Conservation (phyloP, 2,888 invertebrate species). For the Magallana nippona region DNA sequence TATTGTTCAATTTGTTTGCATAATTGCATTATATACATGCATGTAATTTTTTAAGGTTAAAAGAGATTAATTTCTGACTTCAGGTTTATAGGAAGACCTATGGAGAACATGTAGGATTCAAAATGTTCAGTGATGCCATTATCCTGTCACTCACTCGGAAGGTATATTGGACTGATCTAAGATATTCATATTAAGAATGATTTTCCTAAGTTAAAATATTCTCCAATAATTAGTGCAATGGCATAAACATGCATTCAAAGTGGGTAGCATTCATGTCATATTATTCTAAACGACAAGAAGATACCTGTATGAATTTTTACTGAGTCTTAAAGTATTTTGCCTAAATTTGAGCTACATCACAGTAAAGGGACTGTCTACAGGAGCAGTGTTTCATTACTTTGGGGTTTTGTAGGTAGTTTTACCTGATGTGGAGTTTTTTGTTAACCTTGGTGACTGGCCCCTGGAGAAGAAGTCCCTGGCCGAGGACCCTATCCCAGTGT, state of each 20-base stretch:
- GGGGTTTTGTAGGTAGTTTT: conserved; percentile 81
- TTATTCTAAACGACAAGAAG: too few relatives aligned
- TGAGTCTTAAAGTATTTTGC: too few relatives aligned
- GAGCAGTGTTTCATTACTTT: not conserved
- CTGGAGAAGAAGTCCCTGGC: conserved; percentile 80
- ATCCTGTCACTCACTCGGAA: conserved; percentile 90
- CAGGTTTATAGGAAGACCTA: conserved; percentile 91
- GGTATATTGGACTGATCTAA: conserved; percentile 80
- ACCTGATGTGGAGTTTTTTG: conserved; percentile 93
- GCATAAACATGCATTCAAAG: too few relatives aligned
- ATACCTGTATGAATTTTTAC: too few relatives aligned
- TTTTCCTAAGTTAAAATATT: too few relatives aligned
- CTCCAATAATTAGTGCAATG: too few relatives aligned
- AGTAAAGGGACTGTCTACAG: not conserved
- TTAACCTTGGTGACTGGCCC: conserved; percentile 98
- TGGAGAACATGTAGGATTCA: conserved; percentile 96
- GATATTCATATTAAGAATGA: too few relatives aligned
- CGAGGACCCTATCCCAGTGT: conserved; percentile 87
- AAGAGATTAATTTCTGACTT: not conserved
- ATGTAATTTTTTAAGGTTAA: not conserved
- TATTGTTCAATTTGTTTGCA: too few relatives aligned
- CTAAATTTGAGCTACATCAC: too few relatives aligned
- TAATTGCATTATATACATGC: not conserved
- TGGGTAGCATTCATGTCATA: too few relatives aligned
- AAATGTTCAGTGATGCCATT: conserved; percentile 95